These are phyloP conservation scores for Atethmia centrago DNA, from an alignment of 2,888 invertebrate species.

Conservation along the genomic window DNA sequence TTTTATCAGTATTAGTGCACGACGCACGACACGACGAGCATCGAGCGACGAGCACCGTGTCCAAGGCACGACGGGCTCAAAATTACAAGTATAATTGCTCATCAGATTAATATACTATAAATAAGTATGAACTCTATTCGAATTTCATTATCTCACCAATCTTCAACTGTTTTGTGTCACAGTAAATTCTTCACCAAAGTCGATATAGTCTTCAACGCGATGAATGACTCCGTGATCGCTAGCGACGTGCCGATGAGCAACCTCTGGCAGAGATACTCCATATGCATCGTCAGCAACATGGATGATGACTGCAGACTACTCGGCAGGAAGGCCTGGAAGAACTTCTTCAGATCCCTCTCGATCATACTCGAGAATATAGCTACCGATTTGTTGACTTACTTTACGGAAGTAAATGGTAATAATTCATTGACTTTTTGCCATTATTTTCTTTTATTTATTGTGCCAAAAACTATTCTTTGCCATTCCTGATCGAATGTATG, in stretches of 20 bases:
- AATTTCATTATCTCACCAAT: neutral
- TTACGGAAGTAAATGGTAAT: conserved; percentile 83
- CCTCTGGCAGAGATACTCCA: conserved; percentile 77
- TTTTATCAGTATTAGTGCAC: too few relatives aligned
- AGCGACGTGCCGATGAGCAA: conserved; percentile 69
- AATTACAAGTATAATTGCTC: neutral
- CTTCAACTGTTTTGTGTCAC: conserved; percentile 34
- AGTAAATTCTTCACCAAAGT: conserved; percentile 81
- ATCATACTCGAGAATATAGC: conserved; percentile 76
- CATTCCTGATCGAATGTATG: neutral
- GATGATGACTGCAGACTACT: conserved; percentile 72
- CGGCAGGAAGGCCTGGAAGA: conserved; percentile 76
- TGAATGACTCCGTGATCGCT: conserved; percentile 69
- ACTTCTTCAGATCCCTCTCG: conserved; percentile 79
- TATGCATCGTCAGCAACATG: conserved; percentile 69
- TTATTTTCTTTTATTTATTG: neutral
- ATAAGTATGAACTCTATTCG: neutral
- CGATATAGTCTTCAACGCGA: conserved; percentile 78
- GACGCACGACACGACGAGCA: too few relatives aligned
- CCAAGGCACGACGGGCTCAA: neutral
- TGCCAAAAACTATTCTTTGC: neutral
- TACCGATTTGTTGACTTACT: conserved; percentile 80
- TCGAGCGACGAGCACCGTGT: too few relatives aligned
- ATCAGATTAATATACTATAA: neutral
- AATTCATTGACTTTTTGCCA: too few relatives aligned